phyloP scores from a whole-genome alignment of 2,888 invertebrate species.

The Apotomis turbidana region DNA sequence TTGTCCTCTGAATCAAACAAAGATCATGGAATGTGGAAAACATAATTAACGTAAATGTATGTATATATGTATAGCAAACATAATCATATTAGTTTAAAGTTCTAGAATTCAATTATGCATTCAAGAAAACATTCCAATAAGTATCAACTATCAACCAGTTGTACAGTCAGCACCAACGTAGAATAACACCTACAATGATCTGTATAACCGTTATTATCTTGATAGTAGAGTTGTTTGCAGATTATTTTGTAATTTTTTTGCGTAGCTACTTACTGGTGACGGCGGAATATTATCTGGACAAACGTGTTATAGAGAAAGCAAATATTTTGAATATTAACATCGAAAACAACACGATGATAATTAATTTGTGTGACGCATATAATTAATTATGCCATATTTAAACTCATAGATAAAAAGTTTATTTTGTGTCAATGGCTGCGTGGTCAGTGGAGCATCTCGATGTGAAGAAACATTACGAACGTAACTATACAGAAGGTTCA shows the following conservation, averaged over 20 bases:
- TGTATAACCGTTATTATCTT: too few species aligned
- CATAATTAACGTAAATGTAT: too few species aligned
- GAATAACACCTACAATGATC: too few species aligned
- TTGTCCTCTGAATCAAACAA: too few species aligned
- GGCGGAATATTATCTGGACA: neutral
- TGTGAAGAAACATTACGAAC: neutral
- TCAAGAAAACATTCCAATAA: conserved; percentile 4
- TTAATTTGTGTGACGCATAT: conserved; percentile 1
- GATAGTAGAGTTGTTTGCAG: too few species aligned
- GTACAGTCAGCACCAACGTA: neutral
- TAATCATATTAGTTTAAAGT: conserved; percentile 1
- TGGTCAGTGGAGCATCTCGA: conserved; percentile 9
- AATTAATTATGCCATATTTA: neutral
- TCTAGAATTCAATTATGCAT: neutral
- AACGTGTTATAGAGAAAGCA: conserved; percentile 37
- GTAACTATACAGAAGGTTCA: neutral
- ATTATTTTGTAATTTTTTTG: too few species aligned
- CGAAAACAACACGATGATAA: conserved; percentile 21
- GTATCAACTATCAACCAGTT: conserved; percentile 2
- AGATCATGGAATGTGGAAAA: too few species aligned
- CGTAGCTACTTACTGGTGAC: too few species aligned
- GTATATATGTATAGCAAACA: neutral
- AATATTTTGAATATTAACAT: conserved; percentile 4
- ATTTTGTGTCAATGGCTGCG: neutral
- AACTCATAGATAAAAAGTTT: neutral